Conservation (phyloP, 2,113 vertebrate species). For the Callionymus lyra region DNA sequence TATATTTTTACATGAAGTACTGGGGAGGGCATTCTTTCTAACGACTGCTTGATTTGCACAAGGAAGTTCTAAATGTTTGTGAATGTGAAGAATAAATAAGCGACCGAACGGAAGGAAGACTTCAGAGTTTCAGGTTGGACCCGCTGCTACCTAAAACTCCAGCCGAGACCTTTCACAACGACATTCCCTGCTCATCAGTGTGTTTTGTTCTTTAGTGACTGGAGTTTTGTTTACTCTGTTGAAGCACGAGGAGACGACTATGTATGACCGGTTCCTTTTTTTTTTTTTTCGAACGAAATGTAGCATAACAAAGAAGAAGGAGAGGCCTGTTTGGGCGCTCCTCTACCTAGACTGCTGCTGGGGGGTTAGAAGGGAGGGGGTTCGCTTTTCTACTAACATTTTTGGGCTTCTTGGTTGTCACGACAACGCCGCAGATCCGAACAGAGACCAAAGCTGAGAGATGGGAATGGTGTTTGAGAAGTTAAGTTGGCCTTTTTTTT, state of each 20-base stretch:
- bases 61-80: slow-evolving; percentile 89
- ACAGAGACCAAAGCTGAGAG: slow-evolving; percentile 62
- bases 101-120: slow-evolving; percentile 32
- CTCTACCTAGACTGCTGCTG: slow-evolving; percentile 55
- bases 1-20: slow-evolving; percentile 71
- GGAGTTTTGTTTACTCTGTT: neutral
- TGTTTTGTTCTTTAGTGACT: neutral
- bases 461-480: neutral
- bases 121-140: slow-evolving; percentile 67
- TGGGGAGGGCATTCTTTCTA: slow-evolving; percentile 94
- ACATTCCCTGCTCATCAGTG: neutral
- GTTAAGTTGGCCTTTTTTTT: too few relatives aligned
- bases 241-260: slow-evolving; percentile 11
- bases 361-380: slow-evolving; percentile 21
- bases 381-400: slow-evolving; percentile 14
- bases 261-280: slow-evolving; percentile 4
- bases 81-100: slow-evolving; percentile 78
- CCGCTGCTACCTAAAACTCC: slow-evolving; percentile 78
- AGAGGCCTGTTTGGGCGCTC: slow-evolving; percentile 19
- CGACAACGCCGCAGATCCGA: slow-evolving; percentile 39
- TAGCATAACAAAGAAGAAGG: slow-evolving; percentile 58
- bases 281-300: slow-evolving; percentile 47
- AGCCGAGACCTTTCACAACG: slow-evolving; percentile 53
- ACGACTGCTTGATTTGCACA: slow-evolving; percentile 99
- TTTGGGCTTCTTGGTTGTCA: slow-evolving; percentile 13